Conservation (phyloP, 2,888 invertebrate genomes). For the Pristionchus entomophagus region DNA sequence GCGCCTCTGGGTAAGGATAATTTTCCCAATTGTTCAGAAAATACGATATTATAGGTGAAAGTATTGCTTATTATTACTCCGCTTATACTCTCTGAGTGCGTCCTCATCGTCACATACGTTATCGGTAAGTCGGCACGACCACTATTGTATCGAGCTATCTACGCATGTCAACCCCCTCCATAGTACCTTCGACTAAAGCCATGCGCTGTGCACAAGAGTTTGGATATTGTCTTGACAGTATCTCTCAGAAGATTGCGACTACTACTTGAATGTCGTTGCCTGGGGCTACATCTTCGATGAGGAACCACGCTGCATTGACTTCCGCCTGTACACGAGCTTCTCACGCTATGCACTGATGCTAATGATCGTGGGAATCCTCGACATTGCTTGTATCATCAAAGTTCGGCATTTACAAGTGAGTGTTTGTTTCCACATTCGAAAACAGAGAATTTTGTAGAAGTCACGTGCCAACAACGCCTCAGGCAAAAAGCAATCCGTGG, state of each 20-base stretch:
- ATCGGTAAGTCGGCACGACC: neutral
- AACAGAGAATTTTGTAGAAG: neutral
- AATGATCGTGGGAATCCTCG: neutral
- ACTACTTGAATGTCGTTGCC: neutral
- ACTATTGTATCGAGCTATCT: neutral
- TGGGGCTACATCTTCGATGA: neutral
- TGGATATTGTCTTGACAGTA: too few species aligned
- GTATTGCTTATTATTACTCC: neutral
- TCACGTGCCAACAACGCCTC: neutral
- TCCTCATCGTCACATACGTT: neutral
- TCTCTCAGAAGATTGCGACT: conserved; percentile 12
- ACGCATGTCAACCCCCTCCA: too few species aligned
- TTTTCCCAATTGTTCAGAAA: too few species aligned
- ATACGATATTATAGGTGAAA: too few species aligned
- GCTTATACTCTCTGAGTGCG: neutral
- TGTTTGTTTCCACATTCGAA: neutral
- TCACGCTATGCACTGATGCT: conserved; percentile 17
- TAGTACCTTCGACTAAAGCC: too few species aligned
- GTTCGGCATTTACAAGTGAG: neutral
- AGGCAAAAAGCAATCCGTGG: neutral
- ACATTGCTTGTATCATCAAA: neutral
- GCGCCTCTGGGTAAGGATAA: neutral
- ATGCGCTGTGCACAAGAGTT: too few species aligned
- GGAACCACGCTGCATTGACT: neutral
- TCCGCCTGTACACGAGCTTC: conserved; percentile 27